Evolutionary conservation across 1,140 invertebrate species (phyloP).

Genomic region (Himalopsyche phryganea): DNA sequence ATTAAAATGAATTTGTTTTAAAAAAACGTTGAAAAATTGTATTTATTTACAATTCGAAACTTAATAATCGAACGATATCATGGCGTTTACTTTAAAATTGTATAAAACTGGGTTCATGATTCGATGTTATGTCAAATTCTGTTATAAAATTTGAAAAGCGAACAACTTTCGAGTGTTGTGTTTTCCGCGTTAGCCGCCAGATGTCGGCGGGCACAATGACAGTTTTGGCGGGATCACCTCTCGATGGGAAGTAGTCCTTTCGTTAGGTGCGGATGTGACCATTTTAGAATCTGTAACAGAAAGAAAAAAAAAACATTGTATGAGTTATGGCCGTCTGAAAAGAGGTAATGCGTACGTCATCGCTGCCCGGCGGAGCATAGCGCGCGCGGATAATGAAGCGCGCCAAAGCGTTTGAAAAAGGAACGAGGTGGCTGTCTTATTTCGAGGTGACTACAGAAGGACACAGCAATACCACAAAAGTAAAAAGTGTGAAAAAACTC

Average conservation of each 20-base stretch:
- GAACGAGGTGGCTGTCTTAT: constrained; percentile 1
- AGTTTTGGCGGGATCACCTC: constrained; percentile 7
- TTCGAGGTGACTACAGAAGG: too few species aligned
- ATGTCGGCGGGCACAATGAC: constrained; percentile 11
- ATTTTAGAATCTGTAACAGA: constrained; percentile 22
- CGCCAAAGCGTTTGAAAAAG: constrained; percentile 6
- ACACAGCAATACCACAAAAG: too few species aligned
- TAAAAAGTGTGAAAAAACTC: too few species aligned
- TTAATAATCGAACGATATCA: too few species aligned
- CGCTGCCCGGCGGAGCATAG: constrained; percentile 13
- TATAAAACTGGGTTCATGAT: too few species aligned
- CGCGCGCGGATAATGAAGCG: constrained; percentile 17
- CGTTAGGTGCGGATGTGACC: constrained; percentile 5
- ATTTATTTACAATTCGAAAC: too few species aligned
- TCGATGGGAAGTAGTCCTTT: background rate
- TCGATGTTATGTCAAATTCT: too few species aligned
- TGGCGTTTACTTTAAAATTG: too few species aligned
- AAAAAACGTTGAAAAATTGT: too few species aligned
- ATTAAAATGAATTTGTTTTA: too few species aligned
- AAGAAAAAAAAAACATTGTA: constrained; percentile 6
- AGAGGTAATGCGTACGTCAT: constrained; percentile 18
- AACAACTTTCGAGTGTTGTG: too few species aligned
- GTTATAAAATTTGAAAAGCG: too few species aligned
- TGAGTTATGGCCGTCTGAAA: constrained; percentile 13
- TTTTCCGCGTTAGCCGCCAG: constrained; percentile 1